Evolutionary conservation across 2,888 invertebrate genomes (phyloP).

Genomic region (Drosophila subsilvestris): DNA sequence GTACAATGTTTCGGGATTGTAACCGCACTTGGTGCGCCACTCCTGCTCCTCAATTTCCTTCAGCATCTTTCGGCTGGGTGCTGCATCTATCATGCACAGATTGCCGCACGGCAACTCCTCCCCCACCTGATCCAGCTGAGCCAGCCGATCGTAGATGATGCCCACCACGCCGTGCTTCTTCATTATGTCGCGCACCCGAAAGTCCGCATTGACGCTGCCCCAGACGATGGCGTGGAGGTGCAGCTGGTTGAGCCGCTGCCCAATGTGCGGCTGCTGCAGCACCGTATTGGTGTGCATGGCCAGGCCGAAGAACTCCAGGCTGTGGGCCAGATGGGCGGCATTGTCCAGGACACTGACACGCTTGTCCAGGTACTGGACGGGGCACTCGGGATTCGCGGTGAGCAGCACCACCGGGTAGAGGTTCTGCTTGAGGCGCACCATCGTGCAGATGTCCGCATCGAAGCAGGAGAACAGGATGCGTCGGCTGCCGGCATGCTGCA

Average conservation of each 20-base stretch:
- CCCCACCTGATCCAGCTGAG: constrained; percentile 56
- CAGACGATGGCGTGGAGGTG: constrained; percentile 39
- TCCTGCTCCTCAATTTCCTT: constrained; percentile 34
- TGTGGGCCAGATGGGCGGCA: constrained; percentile 91
- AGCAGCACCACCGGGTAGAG: constrained; percentile 97
- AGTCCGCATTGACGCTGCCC: constrained; percentile 27
- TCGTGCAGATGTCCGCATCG: constrained; percentile 96
- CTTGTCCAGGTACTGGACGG: constrained; percentile 92
- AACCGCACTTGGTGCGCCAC: constrained; percentile 47
- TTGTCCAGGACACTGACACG: constrained; percentile 90
- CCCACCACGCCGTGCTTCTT: constrained; percentile 47
- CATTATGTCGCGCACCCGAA: constrained; percentile 10
- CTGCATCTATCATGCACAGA: constrained; percentile 56
- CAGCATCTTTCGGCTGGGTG: constrained; percentile 26
- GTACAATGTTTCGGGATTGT: not conserved
- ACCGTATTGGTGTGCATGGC: constrained; percentile 95
- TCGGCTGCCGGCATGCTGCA: constrained; percentile 88
- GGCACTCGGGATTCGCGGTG: constrained; percentile 88
- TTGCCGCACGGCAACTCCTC: constrained; percentile 29
- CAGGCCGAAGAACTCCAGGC: constrained; percentile 92
- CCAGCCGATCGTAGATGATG: constrained; percentile 60
- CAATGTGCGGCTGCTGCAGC: constrained; percentile 87
- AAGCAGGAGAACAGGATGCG: constrained; percentile 96
- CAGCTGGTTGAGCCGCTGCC: constrained; percentile 31
- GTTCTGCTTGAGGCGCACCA: constrained; percentile 97